A percentile compares a stretch with the other conserved stretches of the same genome.
phyloP scores from a whole-genome alignment of 2,797 vertebrate genomes.

The Pempheris klunzingeri region DNA sequence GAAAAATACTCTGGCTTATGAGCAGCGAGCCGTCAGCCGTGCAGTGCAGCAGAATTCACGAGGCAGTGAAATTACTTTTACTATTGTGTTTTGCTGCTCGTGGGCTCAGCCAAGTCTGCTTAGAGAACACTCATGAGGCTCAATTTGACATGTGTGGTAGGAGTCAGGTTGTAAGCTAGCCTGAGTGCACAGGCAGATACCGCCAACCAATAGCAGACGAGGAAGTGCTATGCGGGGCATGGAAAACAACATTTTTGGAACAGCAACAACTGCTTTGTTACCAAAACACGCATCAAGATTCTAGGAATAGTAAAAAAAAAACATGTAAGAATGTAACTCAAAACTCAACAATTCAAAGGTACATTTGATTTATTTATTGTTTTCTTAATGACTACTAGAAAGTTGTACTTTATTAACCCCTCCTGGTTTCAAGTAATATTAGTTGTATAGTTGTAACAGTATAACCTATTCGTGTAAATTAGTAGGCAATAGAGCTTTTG shows the following conservation, averaged over 20 bases:
- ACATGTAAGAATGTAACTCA: too few species aligned
- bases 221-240: slow-evolving; percentile 14
- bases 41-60: slow-evolving; percentile 32
- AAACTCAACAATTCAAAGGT: too few species aligned
- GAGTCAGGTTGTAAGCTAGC: slow-evolving; percentile 30
- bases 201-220: background rate
- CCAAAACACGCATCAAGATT: slow-evolving; percentile 6
- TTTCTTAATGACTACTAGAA: too few species aligned
- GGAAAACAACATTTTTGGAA: slow-evolving; percentile 9
- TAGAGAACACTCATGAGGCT: slow-evolving; percentile 39
- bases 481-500: background rate
- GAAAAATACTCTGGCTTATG: slow-evolving; percentile 31
- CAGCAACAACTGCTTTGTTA: slow-evolving; percentile 1
- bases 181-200: slow-evolving; percentile 11
- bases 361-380: background rate
- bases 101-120: slow-evolving; percentile 43
- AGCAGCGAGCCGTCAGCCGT: slow-evolving; percentile 16
- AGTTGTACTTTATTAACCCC: too few species aligned
- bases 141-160: slow-evolving; percentile 43
- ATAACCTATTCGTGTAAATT: background rate
- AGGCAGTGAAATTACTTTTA: slow-evolving; percentile 51
- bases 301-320: slow-evolving; percentile 20
- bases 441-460: background rate
- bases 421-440: background rate
- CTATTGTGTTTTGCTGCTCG: slow-evolving; percentile 37